Base-by-base conservation (phyloP, 2,888 invertebrate genomes). In the Punctoribates punctum region DNA sequence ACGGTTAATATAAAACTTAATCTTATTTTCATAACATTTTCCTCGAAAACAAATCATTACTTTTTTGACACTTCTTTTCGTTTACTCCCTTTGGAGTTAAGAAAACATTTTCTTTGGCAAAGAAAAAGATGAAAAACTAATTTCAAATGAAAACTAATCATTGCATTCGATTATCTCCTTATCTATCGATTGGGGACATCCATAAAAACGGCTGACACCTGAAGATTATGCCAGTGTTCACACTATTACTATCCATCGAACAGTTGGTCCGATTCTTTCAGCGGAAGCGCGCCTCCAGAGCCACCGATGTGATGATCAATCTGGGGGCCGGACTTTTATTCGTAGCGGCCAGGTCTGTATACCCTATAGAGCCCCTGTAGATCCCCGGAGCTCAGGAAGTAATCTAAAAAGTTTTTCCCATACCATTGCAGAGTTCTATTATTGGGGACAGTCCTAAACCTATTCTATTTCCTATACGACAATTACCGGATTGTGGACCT, bases 281-380 rank as follows among this genome's bases (percentile, higher is more conserved):
- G n/a, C 75, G 75, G 5, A 75, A 75, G 34, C 27, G 67, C 3
- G n/a, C 67, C 42, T 70, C 75, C 17, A 65, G 75, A 48, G 62
- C 72, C 1, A 67, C 23, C 2, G 75, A 75, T 57, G 25, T 65
- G 11, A n/a, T 75, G 23, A 42, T 75, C 13, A 75, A 75, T 42
- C 13, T 75, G 4, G 75, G 65, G 42, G 62, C 75, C 29, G 42
- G 67, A 48, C 75, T 75, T n/a, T 9, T 75, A n/a, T 75, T 75
- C 23, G 42, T 67, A 5, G 25, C 70, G 17, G 23, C 20, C 17
- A 57, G 60, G 60, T 57, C 2, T 73, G 27, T 27, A 54, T 8
- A 20, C 25, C 23, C 23, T 23, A 6, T n/a, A n/a, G n/a, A n/a
- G n/a, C n/a, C n/a, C n/a, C n/a, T n/a, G n/a, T n/a, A 48, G 13